Percentiles rank a stretch among this genome's conserved stretches.
Conservation (phyloP, 2,888 invertebrate genomes). For the Aphidoletes aphidimyza region DNA sequence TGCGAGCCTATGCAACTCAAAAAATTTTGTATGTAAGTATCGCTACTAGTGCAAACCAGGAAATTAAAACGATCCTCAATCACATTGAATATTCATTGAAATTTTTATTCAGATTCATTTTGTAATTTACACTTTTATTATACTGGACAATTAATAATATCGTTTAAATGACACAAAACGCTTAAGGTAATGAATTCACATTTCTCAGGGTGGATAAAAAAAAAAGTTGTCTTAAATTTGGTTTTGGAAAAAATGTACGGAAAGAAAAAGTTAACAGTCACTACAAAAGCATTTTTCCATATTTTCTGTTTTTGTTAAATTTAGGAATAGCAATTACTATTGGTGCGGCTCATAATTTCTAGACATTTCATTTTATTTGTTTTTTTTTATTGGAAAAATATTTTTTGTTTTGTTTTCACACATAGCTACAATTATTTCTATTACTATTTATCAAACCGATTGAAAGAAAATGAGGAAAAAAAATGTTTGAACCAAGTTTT, state of each 20-base stretch:
- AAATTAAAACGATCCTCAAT: neutral
- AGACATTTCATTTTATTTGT: neutral
- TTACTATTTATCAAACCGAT: conserved; percentile 15
- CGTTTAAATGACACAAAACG: conserved; percentile 26
- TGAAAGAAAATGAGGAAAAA: neutral
- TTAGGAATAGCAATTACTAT: too few relatives aligned
- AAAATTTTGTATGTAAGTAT: too few relatives aligned
- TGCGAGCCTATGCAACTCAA: too few relatives aligned
- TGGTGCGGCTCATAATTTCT: neutral
- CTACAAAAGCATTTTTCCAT: conserved; percentile 14
- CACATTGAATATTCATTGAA: neutral
- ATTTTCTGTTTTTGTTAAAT: too few relatives aligned
- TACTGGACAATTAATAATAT: conserved; percentile 22
- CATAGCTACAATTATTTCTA: neutral
- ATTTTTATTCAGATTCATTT: conserved; percentile 32
- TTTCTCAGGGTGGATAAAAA: too few relatives aligned
- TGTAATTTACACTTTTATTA: conserved; percentile 3
- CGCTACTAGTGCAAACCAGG: too few relatives aligned
- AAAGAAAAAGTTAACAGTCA: neutral
- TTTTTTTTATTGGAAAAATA: conserved; percentile 2
- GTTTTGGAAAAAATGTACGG: neutral
- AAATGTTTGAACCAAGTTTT: neutral
- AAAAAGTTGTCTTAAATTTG: neutral
- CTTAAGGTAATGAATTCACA: neutral
- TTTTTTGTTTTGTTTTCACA: conserved; percentile 35